Percentiles rank a stretch among this genome's conserved stretches.
Conservation (phyloP, 2,113 vertebrate species). For the Engystomops pustulosus region DNA sequence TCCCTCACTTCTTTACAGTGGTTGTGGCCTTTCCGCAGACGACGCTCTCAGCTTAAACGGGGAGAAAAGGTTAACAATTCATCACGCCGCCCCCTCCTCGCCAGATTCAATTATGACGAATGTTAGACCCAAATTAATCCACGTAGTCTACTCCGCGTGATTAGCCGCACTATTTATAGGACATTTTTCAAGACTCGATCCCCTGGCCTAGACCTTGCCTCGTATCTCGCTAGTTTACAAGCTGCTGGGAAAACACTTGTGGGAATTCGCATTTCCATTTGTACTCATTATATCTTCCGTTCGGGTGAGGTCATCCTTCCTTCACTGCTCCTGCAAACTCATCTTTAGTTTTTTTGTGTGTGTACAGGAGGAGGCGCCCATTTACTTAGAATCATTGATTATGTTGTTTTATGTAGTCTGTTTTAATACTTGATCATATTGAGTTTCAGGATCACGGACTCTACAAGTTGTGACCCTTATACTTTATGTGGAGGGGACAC, state of each 20-base stretch:
- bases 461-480: background rate
- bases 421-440: background rate
- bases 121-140: conserved; percentile 56
- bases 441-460: background rate
- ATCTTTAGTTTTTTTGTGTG: background rate
- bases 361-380: background rate
- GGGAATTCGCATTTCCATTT: conserved; percentile 56
- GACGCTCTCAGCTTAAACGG: conserved; percentile 40
- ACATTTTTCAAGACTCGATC: conserved; percentile 47
- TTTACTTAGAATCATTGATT: too few relatives aligned
- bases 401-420: too few relatives aligned
- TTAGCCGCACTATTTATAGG: conserved; percentile 57
- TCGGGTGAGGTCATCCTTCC: conserved; percentile 42
- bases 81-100: conserved; percentile 35
- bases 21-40: conserved; percentile 53
- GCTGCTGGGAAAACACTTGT: conserved; percentile 46
- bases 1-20: conserved; percentile 55
- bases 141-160: conserved; percentile 53
- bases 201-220: conserved; percentile 14
- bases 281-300: conserved; percentile 57
- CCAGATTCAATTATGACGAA: conserved; percentile 57
- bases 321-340: conserved; percentile 16
- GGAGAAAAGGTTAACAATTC: conserved; percentile 56
- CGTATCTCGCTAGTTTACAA: conserved; percentile 24
- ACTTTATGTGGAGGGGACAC: too few relatives aligned